A percentile compares a stretch with the other conserved stretches of the same genome.
Evolutionary conservation across 2,797 vertebrate species (phyloP).

Genomic region (Acridotheres tristis): DNA sequence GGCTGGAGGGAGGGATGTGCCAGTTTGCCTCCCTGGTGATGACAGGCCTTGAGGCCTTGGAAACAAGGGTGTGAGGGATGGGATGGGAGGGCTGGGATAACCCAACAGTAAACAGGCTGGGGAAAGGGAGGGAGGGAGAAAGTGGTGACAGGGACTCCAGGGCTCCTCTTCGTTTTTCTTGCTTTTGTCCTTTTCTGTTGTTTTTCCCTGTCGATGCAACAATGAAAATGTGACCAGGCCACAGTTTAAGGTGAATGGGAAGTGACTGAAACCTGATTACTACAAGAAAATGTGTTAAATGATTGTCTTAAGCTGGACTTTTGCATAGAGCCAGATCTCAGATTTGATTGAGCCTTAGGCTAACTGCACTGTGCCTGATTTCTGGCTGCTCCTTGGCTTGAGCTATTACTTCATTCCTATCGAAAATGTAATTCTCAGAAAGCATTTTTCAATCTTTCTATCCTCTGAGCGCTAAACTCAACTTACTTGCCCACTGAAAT

Average conservation of each 20-base stretch:
- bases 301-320: background rate
- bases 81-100: background rate
- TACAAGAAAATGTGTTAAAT: background rate
- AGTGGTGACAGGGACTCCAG: slow-evolving; percentile 29
- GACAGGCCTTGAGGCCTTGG: background rate
- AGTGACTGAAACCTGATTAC: background rate
- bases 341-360: background rate
- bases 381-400: background rate
- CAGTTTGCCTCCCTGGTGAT: slow-evolving; percentile 15
- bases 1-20: background rate
- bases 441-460: background rate
- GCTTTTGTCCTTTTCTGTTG: background rate
- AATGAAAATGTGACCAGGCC: background rate
- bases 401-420: background rate
- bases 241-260: slow-evolving; percentile 32
- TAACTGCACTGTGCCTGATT: background rate
- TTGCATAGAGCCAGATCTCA: background rate
- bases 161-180: background rate
- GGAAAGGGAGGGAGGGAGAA: background rate
- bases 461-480: background rate
- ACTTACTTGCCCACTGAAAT: background rate
- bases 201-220: background rate
- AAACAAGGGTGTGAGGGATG: background rate
- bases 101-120: background rate
- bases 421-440: background rate